Evolutionary conservation across 1,140 invertebrate species (phyloP).

Genomic region (Cotesia chilonis): DNA sequence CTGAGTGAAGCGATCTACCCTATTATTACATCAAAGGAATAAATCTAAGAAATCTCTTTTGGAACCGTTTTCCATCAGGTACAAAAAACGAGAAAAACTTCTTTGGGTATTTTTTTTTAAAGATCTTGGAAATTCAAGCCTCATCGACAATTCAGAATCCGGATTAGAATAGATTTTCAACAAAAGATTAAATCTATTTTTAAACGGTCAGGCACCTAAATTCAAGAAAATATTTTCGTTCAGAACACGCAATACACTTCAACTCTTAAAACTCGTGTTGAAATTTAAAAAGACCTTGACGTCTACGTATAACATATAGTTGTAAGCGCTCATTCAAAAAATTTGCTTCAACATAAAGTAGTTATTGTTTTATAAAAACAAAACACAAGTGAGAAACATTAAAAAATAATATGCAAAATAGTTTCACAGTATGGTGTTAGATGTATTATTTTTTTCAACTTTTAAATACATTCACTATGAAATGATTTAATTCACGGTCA

Average conservation of each 20-base stretch:
- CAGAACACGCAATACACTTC: background rate
- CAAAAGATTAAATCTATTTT: background rate
- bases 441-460: background rate
- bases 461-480: background rate
- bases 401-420: background rate
- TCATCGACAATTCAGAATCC: background rate
- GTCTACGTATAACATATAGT: too few relatives aligned
- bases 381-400: conserved; percentile 15
- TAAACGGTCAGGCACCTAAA: background rate
- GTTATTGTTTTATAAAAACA: background rate
- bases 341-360: conserved; percentile 4
- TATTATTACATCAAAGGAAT: conserved; percentile 4
- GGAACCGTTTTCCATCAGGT: background rate
- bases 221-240: background rate
- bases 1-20: conserved; percentile 78
- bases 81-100: background rate
- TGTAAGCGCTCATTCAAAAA: background rate
- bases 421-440: conserved; percentile 3
- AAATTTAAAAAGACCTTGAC: background rate
- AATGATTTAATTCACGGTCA: conserved; percentile 17
- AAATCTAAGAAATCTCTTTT: background rate
- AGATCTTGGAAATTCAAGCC: background rate
- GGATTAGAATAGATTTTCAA: background rate
- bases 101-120: background rate
- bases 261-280: background rate